Evolutionary conservation across 2,888 invertebrate genomes (phyloP).

Genomic region (Drosophila neutralis): DNA sequence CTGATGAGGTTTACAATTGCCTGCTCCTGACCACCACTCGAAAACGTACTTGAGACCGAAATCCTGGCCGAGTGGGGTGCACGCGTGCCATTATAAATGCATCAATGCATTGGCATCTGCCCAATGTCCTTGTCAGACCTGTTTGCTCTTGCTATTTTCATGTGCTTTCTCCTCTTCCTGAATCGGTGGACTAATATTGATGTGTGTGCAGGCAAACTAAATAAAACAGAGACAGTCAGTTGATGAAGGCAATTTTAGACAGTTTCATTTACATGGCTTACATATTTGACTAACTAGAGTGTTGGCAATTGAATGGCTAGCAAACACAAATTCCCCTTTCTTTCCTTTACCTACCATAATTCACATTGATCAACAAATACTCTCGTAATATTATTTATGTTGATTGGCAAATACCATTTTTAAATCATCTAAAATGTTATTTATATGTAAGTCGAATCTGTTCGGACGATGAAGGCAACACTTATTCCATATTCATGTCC

Average conservation of each 20-base stretch:
- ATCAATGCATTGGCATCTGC: conserved; percentile 59
- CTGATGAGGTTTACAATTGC: conserved; percentile 28
- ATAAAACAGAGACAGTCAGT: conserved; percentile 6
- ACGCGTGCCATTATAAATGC: conserved; percentile 64
- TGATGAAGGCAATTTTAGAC: conserved; percentile 17
- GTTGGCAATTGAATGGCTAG: conserved; percentile 20
- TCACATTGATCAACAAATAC: neutral
- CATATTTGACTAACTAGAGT: conserved; percentile 42
- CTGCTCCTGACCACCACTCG: neutral
- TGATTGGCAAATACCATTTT: neutral
- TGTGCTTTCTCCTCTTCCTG: conserved; percentile 16
- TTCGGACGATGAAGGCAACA: neutral
- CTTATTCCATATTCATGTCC: neutral
- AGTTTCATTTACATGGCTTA: conserved; percentile 22
- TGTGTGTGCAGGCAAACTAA: conserved; percentile 14
- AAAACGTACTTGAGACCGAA: neutral
- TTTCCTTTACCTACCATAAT: neutral
- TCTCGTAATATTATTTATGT: neutral
- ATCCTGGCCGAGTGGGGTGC: conserved; percentile 7
- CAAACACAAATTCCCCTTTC: neutral
- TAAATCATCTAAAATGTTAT: neutral
- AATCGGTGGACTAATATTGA: conserved; percentile 50
- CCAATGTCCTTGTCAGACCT: conserved; percentile 61
- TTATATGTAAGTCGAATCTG: neutral
- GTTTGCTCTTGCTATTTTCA: conserved; percentile 14